Percentiles rank a stretch among this genome's conserved stretches.
Conservation (phyloP, 1,140 invertebrate genomes). For the Gerris buenoi region DNA sequence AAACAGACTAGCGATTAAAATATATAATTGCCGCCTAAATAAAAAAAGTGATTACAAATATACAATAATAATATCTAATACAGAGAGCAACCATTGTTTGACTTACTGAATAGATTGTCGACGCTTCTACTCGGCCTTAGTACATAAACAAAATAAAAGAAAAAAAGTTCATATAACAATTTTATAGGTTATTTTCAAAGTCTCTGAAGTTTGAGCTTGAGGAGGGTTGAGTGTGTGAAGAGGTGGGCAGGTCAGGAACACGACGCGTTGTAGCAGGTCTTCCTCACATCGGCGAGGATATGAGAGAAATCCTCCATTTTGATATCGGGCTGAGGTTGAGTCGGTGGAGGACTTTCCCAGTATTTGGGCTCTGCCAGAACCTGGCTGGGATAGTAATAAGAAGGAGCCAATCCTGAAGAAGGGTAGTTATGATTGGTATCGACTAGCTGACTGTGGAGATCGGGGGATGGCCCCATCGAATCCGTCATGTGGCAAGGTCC, state of each 20-base stretch:
- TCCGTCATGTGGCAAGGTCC: neutral
- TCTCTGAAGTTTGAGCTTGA: neutral
- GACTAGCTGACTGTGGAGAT: constrained; percentile 28
- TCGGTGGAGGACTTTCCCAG: constrained; percentile 22
- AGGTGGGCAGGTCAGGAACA: constrained; percentile 31
- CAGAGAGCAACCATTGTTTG: neutral
- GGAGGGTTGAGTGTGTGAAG: neutral
- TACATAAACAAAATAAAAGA: neutral
- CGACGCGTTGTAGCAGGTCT: constrained; percentile 62
- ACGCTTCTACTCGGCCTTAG: neutral
- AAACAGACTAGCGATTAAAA: too few species aligned
- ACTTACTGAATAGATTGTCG: neutral
- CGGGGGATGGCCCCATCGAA: constrained; percentile 14
- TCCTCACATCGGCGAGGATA: constrained; percentile 65
- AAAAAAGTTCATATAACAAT: neutral
- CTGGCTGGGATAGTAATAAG: constrained; percentile 6
- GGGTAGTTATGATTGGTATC: constrained; percentile 37
- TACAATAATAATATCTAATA: neutral
- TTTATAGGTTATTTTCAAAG: neutral
- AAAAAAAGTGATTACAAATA: too few species aligned
- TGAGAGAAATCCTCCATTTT: constrained; percentile 68
- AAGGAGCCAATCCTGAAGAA: neutral
- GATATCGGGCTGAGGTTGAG: constrained; percentile 20
- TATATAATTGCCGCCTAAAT: too few species aligned
- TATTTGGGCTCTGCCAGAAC: constrained; percentile 18